Percentiles rank a stretch among this genome's conserved stretches.
phyloP scores from a whole-genome alignment of 2,888 invertebrate genomes.

The Dastarcus helophoroides region DNA sequence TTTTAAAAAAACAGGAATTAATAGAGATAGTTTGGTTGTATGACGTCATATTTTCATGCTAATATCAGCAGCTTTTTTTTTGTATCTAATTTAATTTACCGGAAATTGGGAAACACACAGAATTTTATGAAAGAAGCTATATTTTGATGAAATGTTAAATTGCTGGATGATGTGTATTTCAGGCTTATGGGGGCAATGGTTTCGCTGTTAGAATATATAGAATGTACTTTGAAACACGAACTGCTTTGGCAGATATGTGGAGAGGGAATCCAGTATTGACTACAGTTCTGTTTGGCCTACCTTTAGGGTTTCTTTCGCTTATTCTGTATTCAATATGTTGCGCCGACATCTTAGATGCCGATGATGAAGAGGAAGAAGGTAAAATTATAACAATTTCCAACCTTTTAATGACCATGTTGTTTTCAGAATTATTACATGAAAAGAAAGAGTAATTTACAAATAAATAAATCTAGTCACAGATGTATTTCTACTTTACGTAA shows the following conservation, averaged over 20 bases:
- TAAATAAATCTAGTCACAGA: background rate
- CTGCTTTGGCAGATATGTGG: conserved; percentile 78
- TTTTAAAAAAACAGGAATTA: too few species aligned
- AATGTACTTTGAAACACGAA: conserved; percentile 71
- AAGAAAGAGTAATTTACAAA: conserved; percentile 37
- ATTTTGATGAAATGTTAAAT: too few species aligned
- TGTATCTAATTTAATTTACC: too few species aligned
- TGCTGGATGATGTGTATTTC: too few species aligned
- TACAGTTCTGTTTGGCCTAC: conserved; percentile 85
- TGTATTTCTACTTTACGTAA: too few species aligned
- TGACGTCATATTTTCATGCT: too few species aligned
- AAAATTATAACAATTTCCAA: too few species aligned
- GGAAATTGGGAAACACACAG: too few species aligned
- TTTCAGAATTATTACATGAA: conserved; percentile 32
- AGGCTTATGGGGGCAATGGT: conserved; percentile 79
- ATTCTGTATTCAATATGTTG: conserved; percentile 96
- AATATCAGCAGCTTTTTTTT: too few species aligned
- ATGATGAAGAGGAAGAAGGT: conserved; percentile 62
- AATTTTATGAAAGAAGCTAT: too few species aligned
- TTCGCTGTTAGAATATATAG: conserved; percentile 66
- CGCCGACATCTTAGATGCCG: conserved; percentile 86
- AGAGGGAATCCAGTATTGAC: conserved; percentile 87
- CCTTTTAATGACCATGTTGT: conserved; percentile 7
- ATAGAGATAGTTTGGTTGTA: too few species aligned
- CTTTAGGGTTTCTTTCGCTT: conserved; percentile 82